Conservation (phyloP, 2,113 vertebrate genomes). For the Nannobrachium achirus region DNA sequence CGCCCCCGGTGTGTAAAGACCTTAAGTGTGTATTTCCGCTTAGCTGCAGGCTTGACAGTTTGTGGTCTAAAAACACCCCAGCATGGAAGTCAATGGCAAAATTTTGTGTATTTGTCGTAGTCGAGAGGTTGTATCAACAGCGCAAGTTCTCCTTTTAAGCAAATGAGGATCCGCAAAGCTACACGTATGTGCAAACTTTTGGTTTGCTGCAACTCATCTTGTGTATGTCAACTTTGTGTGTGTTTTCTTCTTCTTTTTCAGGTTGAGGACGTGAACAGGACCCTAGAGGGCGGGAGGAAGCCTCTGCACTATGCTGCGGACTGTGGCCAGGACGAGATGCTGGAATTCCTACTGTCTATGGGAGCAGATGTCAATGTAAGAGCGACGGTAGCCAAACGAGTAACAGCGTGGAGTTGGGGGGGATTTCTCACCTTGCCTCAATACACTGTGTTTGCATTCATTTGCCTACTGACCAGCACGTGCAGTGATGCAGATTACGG, state of each 20-base stretch:
- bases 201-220: background rate
- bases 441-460: conserved; percentile 9
- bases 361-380: conserved; percentile 96
- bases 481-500: conserved; percentile 4
- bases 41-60: background rate
- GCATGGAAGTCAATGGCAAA: background rate
- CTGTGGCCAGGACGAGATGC: conserved; percentile 88
- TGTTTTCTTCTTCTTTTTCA: conserved; percentile 56
- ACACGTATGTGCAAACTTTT: background rate
- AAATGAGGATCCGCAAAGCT: background rate
- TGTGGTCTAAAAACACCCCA: conserved; percentile 7
- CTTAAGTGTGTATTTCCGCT: conserved; percentile 9
- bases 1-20: too few species aligned
- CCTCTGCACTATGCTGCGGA: conserved; percentile 95
- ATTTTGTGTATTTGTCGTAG: background rate
- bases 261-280: conserved; percentile 92
- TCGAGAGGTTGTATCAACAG: background rate
- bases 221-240: conserved; percentile 19
- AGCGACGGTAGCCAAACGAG: too few species aligned
- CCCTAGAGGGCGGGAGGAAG: conserved; percentile 89
- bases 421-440: too few species aligned
- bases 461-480: conserved; percentile 18
- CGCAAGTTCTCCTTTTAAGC: background rate
- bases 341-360: conserved; percentile 91
- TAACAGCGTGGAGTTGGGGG: background rate